Evolutionary conservation across 2,113 vertebrate genomes (phyloP).

Genomic region (human): DNA sequence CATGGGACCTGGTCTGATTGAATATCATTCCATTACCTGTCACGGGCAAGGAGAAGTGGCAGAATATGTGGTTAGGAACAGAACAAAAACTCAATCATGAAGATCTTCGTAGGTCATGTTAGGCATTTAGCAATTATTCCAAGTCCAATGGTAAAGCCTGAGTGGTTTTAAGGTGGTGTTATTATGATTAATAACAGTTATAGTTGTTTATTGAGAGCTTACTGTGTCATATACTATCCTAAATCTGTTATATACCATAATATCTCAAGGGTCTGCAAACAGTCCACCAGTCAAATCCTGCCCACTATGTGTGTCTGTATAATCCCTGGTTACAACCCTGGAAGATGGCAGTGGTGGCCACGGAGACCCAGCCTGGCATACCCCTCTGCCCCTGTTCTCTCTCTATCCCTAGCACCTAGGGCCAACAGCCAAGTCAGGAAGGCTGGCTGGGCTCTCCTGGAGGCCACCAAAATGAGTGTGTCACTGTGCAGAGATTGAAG

Average conservation of each 20-base stretch:
- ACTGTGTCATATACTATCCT: no score
- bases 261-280: background rate
- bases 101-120: background rate
- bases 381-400: fast-evolving
- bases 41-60: background rate
- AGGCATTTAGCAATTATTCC: background rate
- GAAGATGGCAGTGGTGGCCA: no score
- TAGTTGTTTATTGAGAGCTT: background rate
- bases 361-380: fast-evolving
- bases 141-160: background rate
- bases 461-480: background rate
- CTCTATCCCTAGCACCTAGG: fast-evolving
- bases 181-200: background rate
- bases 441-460: background rate
- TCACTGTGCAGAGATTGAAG: background rate
- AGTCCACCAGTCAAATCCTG: background rate
- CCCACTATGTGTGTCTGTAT: background rate
- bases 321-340: background rate
- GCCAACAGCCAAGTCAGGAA: background rate
- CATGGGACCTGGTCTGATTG: background rate
- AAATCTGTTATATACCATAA: background rate
- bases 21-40: background rate
- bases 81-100: background rate
- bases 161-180: background rate
- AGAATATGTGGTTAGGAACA: background rate